These are phyloP conservation scores for Trachelus iudaicus DNA, from an alignment of 2,888 invertebrate species.

Conservation along the genomic window DNA sequence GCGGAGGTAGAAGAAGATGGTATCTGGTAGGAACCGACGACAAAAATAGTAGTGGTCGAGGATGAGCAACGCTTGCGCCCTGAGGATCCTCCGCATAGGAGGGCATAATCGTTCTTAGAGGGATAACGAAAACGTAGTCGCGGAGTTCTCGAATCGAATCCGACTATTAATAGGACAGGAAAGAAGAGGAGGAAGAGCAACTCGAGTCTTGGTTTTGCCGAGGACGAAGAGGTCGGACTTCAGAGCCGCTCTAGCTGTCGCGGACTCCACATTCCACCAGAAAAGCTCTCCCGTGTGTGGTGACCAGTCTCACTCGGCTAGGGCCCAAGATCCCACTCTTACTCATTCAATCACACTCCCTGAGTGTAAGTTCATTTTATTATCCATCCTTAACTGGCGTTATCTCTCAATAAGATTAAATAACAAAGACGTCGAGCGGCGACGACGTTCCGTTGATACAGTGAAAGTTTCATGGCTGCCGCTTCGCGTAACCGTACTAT, in stretches of 20 bases:
- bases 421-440: neutral
- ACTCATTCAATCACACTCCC: conserved; percentile 70
- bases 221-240: conserved; percentile 51
- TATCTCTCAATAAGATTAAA: neutral
- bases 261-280: conserved; percentile 79
- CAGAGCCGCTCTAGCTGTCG: conserved; percentile 78
- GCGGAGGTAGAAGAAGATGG: neutral
- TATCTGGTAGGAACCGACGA: conserved; percentile 21
- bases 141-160: conserved; percentile 31
- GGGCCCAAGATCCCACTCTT: conserved; percentile 63
- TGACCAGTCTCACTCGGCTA: conserved; percentile 30
- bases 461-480: neutral
- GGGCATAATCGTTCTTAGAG: neutral
- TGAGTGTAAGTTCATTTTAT: conserved; percentile 53
- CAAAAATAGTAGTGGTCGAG: conserved; percentile 46
- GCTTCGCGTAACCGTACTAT: neutral
- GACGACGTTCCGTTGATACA: neutral
- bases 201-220: conserved; percentile 51
- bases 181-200: conserved; percentile 33
- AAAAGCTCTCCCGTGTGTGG: conserved; percentile 48
- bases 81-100: neutral
- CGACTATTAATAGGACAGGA: conserved; percentile 38
- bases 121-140: neutral
- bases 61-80: conserved; percentile 41
- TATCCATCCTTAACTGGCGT: neutral